Base-by-base conservation (phyloP, 2,113 vertebrate genomes). In the Larimichthys polyactis region DNA sequence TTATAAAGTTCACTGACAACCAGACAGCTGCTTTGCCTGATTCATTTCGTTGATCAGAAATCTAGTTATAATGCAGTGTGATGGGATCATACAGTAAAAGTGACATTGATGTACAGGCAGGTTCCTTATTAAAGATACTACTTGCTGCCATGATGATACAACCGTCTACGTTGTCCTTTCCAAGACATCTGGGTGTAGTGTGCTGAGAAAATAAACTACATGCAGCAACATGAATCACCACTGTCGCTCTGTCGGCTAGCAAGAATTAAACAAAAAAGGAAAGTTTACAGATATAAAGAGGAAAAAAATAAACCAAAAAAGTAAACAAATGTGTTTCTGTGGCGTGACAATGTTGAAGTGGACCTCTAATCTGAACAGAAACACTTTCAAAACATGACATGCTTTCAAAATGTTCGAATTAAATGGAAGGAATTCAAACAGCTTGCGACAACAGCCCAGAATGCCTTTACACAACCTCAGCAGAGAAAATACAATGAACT, bases 171-270 rank as follows among this genome's bases (percentile, higher is more conserved):
- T 22, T 43, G 20, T 59, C 32, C 32, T 66, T 68, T 62, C 29
- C 19, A 65, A 22, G 32, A 84, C 55, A 72, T 69, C 44, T 62
- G 72, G 57, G 44, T 69, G 67, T 22, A 62, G 58, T 70, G 16
- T 58, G 65, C 55, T 72, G 57, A 68, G 60, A 77, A 79, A 66
- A 66, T 74, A 60, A 74, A 74, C 67, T 16, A 46, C 24, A 36
- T 60, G 36, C 54, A 84, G 75, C 69, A 59, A 51, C 68, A 58
- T 66, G 32, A 63, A 6, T 75, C 75, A 32, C 51, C 3, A 29
- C 27, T 72, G 66, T 68, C 79, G 36, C 24, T 29, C 49, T 36
- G 11, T 71, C 11, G 57, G 24, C 40, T 22, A 43, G 32, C 32
- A 60, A 44, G 17, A 51, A 3, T 44, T 32, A 48, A 75, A 43